Percentiles rank a stretch among this genome's conserved stretches.
phyloP scores from a whole-genome alignment of 2,888 invertebrate genomes.

The Antheraea assamensis region DNA sequence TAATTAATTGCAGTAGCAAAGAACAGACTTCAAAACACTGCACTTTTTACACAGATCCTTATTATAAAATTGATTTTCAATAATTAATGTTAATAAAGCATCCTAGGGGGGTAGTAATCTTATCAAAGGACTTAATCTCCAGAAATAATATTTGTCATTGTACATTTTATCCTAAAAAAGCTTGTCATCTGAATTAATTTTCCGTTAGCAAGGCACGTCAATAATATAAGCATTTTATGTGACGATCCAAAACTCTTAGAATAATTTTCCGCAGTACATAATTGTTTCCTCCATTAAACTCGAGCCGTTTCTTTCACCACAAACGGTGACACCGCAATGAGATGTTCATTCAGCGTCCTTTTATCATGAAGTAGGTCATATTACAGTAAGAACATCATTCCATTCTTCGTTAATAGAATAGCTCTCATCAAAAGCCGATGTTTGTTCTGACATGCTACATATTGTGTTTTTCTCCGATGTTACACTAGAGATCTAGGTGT shows the following conservation, averaged over 20 bases:
- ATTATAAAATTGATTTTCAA: no score
- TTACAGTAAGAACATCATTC: conserved; percentile 5
- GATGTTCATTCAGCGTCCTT: neutral
- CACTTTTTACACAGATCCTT: no score
- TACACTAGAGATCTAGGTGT: neutral
- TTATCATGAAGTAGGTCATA: conserved; percentile 10
- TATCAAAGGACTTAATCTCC: no score
- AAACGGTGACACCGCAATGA: neutral
- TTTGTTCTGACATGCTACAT: neutral
- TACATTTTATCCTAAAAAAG: no score
- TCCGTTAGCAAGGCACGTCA: neutral
- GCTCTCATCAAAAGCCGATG: conserved; percentile 5
- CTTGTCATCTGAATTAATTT: neutral
- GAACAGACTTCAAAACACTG: no score
- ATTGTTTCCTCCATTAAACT: conserved; percentile 6
- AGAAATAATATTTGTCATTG: no score
- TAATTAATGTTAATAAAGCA: no score
- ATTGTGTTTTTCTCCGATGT: neutral
- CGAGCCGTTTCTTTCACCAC: conserved; percentile 4
- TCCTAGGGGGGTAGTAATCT: no score
- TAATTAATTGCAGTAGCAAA: no score
- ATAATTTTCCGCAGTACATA: neutral
- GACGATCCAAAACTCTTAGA: conserved; percentile 3
- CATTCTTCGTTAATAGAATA: conserved; percentile 3
- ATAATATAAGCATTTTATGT: neutral